A percentile compares a stretch with the other conserved stretches of the same genome.
Evolutionary conservation across 2,113 vertebrate genomes (phyloP).

Genomic region (Podocnemis expansa): DNA sequence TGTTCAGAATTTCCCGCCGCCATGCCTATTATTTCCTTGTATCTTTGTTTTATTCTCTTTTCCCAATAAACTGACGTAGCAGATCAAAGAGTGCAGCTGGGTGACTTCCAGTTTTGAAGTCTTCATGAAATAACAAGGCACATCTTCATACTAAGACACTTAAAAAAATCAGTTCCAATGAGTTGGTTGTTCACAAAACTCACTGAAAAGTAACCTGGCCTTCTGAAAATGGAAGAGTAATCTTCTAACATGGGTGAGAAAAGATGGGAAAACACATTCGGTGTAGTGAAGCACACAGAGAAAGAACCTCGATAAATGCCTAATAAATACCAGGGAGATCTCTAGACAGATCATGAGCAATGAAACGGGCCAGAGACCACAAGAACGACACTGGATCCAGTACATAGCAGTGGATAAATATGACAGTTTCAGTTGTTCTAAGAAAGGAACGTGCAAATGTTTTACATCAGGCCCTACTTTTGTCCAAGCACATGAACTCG

Average conservation of each 20-base stretch:
- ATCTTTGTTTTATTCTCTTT: not conserved
- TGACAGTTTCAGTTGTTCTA: not conserved
- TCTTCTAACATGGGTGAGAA: too few relatives aligned
- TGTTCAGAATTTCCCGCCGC: not conserved
- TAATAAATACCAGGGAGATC: too few relatives aligned
- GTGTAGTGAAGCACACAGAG: too few relatives aligned
- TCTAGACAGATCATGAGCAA: too few relatives aligned
- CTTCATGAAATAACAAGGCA: not conserved
- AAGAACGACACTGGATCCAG: too few relatives aligned
- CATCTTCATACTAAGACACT: not conserved
- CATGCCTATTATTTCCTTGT: not conserved
- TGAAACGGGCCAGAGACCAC: too few relatives aligned
- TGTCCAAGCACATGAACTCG: not conserved
- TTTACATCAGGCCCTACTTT: not conserved
- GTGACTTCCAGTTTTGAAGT: not conserved
- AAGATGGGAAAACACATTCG: too few relatives aligned
- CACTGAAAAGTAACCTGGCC: not conserved
- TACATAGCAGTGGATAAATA: not conserved
- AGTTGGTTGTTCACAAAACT: not conserved
- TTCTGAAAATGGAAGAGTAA: not conserved
- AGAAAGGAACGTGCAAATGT: not conserved
- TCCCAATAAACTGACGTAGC: slow-evolving; percentile 18
- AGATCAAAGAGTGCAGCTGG: not conserved
- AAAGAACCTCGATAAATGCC: too few relatives aligned
- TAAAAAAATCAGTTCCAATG: not conserved